Evolutionary conservation across 2,888 invertebrate species (phyloP).

Genomic region (Encarsia formosa): DNA sequence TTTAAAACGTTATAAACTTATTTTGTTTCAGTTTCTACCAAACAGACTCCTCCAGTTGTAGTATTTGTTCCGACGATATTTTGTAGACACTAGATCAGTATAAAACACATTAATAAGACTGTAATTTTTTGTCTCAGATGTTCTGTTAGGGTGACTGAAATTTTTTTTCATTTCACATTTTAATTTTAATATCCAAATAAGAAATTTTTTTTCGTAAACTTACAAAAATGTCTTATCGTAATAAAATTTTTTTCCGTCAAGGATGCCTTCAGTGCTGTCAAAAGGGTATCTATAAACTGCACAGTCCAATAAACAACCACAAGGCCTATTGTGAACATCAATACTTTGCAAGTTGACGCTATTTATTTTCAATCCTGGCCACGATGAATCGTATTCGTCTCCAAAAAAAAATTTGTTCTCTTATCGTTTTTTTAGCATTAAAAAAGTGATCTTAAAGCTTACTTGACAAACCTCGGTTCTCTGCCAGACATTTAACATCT

Average conservation of each 20-base stretch:
- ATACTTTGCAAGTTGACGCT: constrained; percentile 10
- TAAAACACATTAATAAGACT: constrained; percentile 64
- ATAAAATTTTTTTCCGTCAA: constrained; percentile 52
- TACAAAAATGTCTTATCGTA: constrained; percentile 43
- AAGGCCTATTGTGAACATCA: constrained; percentile 35
- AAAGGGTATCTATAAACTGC: constrained; percentile 60
- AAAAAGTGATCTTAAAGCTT: no score
- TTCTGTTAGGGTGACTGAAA: no score
- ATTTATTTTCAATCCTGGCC: constrained; percentile 46
- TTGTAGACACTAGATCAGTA: constrained; percentile 63
- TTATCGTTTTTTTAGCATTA: no score
- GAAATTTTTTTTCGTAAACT: no score
- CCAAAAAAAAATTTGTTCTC: no score
- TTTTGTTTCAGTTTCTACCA: constrained; percentile 57
- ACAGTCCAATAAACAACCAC: constrained; percentile 63
- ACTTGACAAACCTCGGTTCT: constrained; percentile 12
- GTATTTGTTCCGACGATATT: constrained; percentile 63
- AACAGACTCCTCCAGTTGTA: constrained; percentile 68
- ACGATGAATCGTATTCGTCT: constrained; percentile 44
- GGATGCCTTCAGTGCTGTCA: constrained; percentile 60
- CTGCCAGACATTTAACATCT: constrained; percentile 54
- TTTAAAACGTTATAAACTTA: no score
- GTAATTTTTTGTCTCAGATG: constrained; percentile 51
- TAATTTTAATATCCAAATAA: no score
- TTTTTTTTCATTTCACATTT: no score